Base-by-base conservation (phyloP, 2,888 invertebrate genomes). In the Lepidocyrtinus sp. region DNA sequence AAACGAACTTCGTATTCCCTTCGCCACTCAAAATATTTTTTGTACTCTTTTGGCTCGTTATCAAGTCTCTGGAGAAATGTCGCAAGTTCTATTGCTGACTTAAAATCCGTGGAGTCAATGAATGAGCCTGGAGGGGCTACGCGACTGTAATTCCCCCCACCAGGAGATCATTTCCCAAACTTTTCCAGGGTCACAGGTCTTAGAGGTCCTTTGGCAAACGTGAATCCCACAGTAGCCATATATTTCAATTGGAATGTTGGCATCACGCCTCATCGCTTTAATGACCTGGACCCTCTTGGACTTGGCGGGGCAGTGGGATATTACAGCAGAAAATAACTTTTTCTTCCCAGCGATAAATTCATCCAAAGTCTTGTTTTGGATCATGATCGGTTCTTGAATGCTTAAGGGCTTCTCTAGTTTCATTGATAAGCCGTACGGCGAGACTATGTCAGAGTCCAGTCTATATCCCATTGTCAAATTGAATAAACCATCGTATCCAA, bases 1-100 rank as follows among this genome's bases (percentile, higher is more conserved):
- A 61, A 1, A 0, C 0, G 1, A 1, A 78, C 24, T 2, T 21
- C 59, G 55, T 63, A 69, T 0, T 21, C 22, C 22, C 22, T 22
- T 19, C 46, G 45, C 78, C 78, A 78, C 26, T 73, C 63, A 63
- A 78, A 78, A 46, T 73, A 78, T 9, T 62, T 78, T 3, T 17
- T 46, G 26, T 78, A 78, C 19, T 78, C 68, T 21, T 19, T 19
- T 1, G 15, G 21, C 15, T 67, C 17, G 0, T 65, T 22, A 15
- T 12, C 21, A 1, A 74, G 1, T 9, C 9, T 63, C 22, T 36
- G 12, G 1, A 77, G 25, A 25, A 45, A 71, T 1, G 25, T 5
- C 5, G 21, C 50, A 0, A 77, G 50, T 2, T 65, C 19, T 25
- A 59, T 21, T 0, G 26, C 17, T 0, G 71, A 59, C 0, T 17